These are phyloP conservation scores for Lobophora halterata DNA, from an alignment of 2,888 invertebrate genomes.

Conservation along the genomic window DNA sequence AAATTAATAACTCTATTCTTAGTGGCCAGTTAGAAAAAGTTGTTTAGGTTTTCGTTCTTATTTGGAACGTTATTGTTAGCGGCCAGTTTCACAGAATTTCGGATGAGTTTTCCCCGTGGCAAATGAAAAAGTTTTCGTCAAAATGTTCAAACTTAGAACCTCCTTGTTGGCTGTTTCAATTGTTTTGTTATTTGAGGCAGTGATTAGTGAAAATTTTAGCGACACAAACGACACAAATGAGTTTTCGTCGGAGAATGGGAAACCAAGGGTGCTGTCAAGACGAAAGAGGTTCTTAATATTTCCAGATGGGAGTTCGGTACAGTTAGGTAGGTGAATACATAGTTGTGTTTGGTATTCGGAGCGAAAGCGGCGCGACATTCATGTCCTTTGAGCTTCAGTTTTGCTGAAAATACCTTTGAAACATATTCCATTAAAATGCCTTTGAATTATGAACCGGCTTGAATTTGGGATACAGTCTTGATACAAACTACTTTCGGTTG, in stretches of 20 bases:
- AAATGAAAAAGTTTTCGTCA: constrained; percentile 21
- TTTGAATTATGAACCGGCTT: constrained; percentile 21
- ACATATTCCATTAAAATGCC: constrained; percentile 24
- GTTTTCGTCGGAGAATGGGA: constrained; percentile 43
- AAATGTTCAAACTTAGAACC: constrained; percentile 22
- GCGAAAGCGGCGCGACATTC: constrained; percentile 23
- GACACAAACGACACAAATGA: constrained; percentile 42
- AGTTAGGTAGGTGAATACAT: constrained; percentile 73
- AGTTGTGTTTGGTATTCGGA: constrained; percentile 33
- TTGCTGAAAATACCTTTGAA: constrained; percentile 27
- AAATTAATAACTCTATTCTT: constrained; percentile 7
- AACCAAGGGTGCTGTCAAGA: constrained; percentile 66
- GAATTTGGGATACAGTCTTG: constrained; percentile 4
- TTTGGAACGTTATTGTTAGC: constrained; percentile 13
- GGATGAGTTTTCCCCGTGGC: constrained; percentile 19
- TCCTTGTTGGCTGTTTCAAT: constrained; percentile 30
- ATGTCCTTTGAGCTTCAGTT: constrained; percentile 28
- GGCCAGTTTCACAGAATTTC: constrained; percentile 18
- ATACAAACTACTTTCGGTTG: no score
- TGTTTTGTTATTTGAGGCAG: constrained; percentile 38
- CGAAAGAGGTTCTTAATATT: constrained; percentile 81
- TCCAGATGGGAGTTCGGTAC: constrained; percentile 82
- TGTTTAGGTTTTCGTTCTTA: constrained; percentile 40
- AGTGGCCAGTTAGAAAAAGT: constrained; percentile 30
- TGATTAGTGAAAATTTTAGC: constrained; percentile 42